phyloP scores from a whole-genome alignment of 2,888 invertebrate species.

The Monoplex corrugatus region DNA sequence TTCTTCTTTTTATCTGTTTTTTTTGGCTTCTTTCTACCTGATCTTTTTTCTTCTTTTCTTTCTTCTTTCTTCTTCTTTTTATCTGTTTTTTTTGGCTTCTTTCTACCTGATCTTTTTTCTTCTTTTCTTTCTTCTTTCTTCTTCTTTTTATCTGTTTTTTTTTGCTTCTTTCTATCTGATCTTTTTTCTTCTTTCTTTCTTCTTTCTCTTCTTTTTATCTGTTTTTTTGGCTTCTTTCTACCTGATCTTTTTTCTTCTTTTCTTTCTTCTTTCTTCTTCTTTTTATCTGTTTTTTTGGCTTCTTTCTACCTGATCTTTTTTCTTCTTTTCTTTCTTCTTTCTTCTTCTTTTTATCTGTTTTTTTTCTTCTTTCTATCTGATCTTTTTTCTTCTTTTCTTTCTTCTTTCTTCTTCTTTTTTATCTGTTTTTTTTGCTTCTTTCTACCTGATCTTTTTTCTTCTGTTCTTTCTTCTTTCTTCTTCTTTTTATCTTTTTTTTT shows the following conservation, averaged over 20 bases:
- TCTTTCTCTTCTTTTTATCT: neutral
- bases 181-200: neutral
- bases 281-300: neutral
- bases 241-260: neutral
- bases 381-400: neutral
- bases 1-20: no score
- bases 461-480: neutral
- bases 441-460: no score
- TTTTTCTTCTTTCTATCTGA: neutral
- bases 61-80: neutral
- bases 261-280: neutral
- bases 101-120: no score
- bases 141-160: no score
- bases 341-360: neutral
- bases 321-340: neutral
- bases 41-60: no score
- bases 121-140: no score
- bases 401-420: neutral
- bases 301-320: no score
- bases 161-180: no score
- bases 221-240: neutral
- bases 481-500: neutral
- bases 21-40: no score
- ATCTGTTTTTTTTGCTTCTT: neutral
- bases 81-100: no score